A percentile compares a stretch with the other conserved stretches of the same genome.
phyloP scores from a whole-genome alignment of 2,797 vertebrate genomes.

The Mareca strepera region DNA sequence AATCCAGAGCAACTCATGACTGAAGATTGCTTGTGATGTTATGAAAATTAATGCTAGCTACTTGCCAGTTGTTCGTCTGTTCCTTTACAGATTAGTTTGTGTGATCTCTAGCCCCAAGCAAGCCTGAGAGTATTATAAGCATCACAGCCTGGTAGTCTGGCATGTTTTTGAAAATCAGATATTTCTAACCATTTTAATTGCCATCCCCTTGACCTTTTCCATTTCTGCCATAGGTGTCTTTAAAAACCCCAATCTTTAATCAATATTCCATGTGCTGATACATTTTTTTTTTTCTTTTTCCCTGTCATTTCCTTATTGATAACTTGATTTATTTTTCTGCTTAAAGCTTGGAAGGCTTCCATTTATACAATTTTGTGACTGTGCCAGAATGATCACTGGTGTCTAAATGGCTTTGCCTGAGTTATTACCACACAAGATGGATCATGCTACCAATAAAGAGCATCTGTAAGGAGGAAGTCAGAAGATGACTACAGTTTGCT shows the following conservation, averaged over 20 bases:
- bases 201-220: not conserved
- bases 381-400: not conserved
- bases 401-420: not conserved
- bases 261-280: not conserved
- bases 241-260: not conserved
- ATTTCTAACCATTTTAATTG: slow-evolving; percentile 44
- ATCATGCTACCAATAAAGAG: not conserved
- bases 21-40: slow-evolving; percentile 22
- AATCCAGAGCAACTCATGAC: not conserved
- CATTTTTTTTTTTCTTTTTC: not conserved
- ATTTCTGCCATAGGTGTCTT: not conserved
- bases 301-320: not conserved
- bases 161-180: not conserved
- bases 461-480: not conserved
- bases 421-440: not conserved
- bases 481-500: not conserved
- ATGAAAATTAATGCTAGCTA: slow-evolving; percentile 29
- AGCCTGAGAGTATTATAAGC: not conserved
- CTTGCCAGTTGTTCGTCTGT: slow-evolving; percentile 43
- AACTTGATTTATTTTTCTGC: not conserved
- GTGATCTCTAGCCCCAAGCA: slow-evolving; percentile 30
- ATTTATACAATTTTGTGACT: not conserved
- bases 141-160: not conserved
- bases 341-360: not conserved
- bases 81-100: slow-evolving; percentile 48